Evolutionary conservation across 2,888 invertebrate genomes (phyloP).

Genomic region (Melolontha melolontha): DNA sequence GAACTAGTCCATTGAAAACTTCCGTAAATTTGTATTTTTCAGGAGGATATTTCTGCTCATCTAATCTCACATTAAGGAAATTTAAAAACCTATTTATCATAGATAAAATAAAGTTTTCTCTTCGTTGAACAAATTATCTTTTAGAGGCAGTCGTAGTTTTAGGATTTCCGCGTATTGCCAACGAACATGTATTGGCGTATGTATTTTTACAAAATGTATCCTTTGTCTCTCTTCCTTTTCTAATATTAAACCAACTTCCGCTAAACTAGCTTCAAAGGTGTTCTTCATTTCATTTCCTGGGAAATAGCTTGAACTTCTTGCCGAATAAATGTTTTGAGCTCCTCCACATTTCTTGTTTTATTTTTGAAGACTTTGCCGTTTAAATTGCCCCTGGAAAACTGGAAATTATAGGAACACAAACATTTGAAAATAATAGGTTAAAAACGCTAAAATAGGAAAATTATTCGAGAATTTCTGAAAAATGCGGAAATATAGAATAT

Average conservation of each 20-base stretch:
- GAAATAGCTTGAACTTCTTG: no score
- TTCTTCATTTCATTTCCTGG: constrained; percentile 66
- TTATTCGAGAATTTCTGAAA: no score
- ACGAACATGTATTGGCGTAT: constrained; percentile 78
- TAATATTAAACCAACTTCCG: constrained; percentile 71
- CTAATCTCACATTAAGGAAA: constrained; percentile 69
- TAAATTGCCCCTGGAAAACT: no score
- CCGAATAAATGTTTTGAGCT: no score
- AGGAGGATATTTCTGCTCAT: constrained; percentile 72
- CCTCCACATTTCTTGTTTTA: no score
- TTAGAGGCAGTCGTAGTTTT: constrained; percentile 82
- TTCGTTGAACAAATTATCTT: constrained; percentile 61
- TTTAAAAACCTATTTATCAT: constrained; percentile 65
- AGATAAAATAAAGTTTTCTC: constrained; percentile 41
- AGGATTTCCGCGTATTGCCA: constrained; percentile 81
- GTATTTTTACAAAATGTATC: constrained; percentile 78
- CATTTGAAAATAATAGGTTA: no score
- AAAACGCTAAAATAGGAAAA: no score
- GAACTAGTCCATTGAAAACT: constrained; percentile 72
- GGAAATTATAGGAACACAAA: no score
- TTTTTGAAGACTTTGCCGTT: no score
- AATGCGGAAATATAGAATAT: no score
- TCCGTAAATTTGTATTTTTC: constrained; percentile 74
- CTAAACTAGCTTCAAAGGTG: constrained; percentile 73
- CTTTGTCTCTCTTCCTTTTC: constrained; percentile 74